Evolutionary conservation across 2,888 invertebrate genomes (phyloP), one percentile per base, ranked within the genome.

Genomic region (Nesidiocoris tenuis): DNA sequence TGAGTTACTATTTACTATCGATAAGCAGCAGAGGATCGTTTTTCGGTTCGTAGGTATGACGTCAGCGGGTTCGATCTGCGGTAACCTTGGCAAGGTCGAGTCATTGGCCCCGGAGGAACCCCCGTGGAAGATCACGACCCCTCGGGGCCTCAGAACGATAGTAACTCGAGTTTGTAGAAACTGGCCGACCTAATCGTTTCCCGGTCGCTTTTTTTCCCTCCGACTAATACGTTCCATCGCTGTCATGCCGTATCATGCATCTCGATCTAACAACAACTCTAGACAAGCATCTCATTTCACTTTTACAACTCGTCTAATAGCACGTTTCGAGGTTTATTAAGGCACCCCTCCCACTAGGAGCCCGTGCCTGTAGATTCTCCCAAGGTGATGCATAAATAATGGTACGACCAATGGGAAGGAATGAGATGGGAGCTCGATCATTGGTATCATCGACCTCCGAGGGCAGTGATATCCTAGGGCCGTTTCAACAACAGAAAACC

Each of bases 51-150:
- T n/a, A n/a, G n/a, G n/a, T n/a, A n/a, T 39, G 39, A 39, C 39
- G 39, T 39, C 39, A 59, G 61, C 21, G 5, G 16, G 61, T 59
- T 17, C 5, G 12, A 39, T 39, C 65, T n/a, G n/a, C 71, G 75
- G 81, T 83, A 82, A 84, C 83, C 83, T 83, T 83, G 83, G 81
- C 82, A 84, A 83, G 83, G 83, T 83, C 82, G 83, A 80, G 70
- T 74, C 74, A 74, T 55, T 24, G 74, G 66, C 74, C 74, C 24
- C 54, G 39, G 25, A 64, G 56, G 21, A 16, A 64, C 25, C 64
- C 12, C 68, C 2, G 5, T 9, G 56, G 57, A 71, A 12, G 61
- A 61, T 61, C 61, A 61, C 61, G 61, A 21, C 61, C 61, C 61
- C 25, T 25, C 24, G 39, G 39, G 39, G 39, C 39, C 5, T 3